Conservation (phyloP, 2,797 vertebrate species). For the Molossus alvarezi region DNA sequence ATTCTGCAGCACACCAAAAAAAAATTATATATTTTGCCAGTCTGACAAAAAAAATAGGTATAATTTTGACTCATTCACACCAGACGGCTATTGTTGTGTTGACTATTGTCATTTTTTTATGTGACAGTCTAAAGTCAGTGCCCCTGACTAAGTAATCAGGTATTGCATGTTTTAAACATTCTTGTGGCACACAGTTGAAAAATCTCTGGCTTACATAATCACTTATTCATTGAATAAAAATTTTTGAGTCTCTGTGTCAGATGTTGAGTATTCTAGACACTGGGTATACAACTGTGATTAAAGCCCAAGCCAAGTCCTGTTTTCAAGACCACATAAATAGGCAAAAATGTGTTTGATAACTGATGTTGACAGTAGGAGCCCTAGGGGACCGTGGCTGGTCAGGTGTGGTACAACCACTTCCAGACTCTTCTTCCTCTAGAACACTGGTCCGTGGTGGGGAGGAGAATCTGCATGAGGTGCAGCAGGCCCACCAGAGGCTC, state of each 20-base stretch:
- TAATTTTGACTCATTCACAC: not conserved
- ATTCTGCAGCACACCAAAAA: not conserved
- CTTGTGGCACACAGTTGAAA: not conserved
- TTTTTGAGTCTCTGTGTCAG: not conserved
- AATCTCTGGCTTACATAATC: not conserved
- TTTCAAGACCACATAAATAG: not conserved
- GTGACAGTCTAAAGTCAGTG: not conserved
- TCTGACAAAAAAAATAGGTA: not conserved
- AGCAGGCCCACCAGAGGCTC: not conserved
- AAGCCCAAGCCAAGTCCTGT: constrained; percentile 17
- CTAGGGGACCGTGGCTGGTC: not conserved
- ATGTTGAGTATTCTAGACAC: not conserved
- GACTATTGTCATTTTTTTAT: not conserved
- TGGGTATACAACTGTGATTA: not conserved
- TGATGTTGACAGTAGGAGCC: not conserved
- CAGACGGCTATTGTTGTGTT: not conserved
- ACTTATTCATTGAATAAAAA: not conserved
- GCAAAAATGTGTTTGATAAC: not conserved
- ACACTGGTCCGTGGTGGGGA: not conserved
- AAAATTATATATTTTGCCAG: not conserved
- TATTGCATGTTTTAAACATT: not conserved
- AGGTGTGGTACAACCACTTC: not conserved
- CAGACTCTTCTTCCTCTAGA: not conserved
- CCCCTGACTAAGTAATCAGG: not conserved
- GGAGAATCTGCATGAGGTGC: not conserved